These are phyloP conservation scores for Bambusicola thoracicus DNA, from an alignment of 2,113 vertebrate species.

Conservation along the genomic window DNA sequence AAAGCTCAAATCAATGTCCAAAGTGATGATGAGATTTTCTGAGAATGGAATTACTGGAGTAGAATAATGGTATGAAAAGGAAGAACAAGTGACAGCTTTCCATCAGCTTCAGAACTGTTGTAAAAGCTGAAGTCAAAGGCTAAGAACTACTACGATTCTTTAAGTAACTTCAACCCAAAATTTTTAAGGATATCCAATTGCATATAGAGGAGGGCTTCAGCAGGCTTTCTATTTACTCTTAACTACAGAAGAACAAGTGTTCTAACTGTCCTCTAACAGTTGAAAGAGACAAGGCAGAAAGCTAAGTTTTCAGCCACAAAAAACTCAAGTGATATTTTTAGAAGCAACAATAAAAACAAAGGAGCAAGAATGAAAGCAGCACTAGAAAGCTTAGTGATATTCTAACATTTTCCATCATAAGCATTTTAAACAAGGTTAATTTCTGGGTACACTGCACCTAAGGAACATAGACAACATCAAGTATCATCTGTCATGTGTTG, in stretches of 20 bases:
- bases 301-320: background rate
- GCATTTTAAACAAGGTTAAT: background rate
- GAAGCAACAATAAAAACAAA: background rate
- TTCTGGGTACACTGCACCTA: background rate
- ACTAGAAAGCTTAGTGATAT: background rate
- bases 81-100: conserved; percentile 28
- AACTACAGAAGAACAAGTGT: background rate
- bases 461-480: background rate
- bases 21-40: conserved; percentile 7
- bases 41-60: background rate
- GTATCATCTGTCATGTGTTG: accelerated
- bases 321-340: background rate
- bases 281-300: conserved; percentile 16
- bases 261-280: background rate
- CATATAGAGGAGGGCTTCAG: background rate
- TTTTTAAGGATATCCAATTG: conserved; percentile 46
- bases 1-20: background rate
- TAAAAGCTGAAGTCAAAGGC: conserved; percentile 38
- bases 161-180: conserved; percentile 62
- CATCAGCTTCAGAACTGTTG: conserved; percentile 36
- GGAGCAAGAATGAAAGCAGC: background rate
- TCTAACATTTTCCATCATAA: background rate
- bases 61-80: background rate
- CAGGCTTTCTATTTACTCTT: conserved; percentile 2
- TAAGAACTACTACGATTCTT: conserved; percentile 52